Evolutionary conservation across 2,113 vertebrate species (phyloP), one percentile per base, ranked within the genome.

Genomic region (Oophaga pumilio): DNA sequence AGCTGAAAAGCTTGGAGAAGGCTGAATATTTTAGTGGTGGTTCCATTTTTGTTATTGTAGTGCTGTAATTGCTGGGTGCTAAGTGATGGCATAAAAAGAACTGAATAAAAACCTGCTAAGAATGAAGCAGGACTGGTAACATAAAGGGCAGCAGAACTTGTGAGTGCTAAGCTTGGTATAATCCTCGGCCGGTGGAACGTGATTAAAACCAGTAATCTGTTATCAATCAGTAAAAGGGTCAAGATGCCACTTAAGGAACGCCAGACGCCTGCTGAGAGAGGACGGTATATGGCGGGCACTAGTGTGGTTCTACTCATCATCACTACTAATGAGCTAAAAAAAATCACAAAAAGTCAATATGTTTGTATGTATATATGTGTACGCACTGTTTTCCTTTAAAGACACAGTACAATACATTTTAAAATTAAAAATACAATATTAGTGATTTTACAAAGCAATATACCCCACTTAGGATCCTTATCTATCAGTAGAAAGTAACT

Each of bases 41-140:
- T 85, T 86, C 74, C 49, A 86, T 69, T 86, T 66, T 53, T 86
- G 60, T 28, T 66, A 68, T 69, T 56, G n/a, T 68, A 79, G 49
- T 50, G 60, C 76, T 79, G 60, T 86, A 79, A 79, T 86, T 86
- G 76, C 60, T n/a, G 69, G 60, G 62, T 86, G 85, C 62, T 86
- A 86, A 86, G 85, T 86, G 85, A 86, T 86, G 76, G 62, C 62
- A 78, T 79, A 79, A 86, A 79, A 86, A 49, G 26, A 79, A 79
- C 43, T 69, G 62, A 86, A 69, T 79, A 26, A 20, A 73, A 76
- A 73, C 83, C 33, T 60, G 69, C 74, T 79, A 64, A 53, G 76
- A 86, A 69, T 53, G 22, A 78, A 60, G 28, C n/a, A 86, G 24
- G 64, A 78, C 59, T 26, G 74, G 60, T 50, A 77, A 78, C 60